phyloP scores from a whole-genome alignment of 2,888 invertebrate genomes.

The Phorcus lineatus region DNA sequence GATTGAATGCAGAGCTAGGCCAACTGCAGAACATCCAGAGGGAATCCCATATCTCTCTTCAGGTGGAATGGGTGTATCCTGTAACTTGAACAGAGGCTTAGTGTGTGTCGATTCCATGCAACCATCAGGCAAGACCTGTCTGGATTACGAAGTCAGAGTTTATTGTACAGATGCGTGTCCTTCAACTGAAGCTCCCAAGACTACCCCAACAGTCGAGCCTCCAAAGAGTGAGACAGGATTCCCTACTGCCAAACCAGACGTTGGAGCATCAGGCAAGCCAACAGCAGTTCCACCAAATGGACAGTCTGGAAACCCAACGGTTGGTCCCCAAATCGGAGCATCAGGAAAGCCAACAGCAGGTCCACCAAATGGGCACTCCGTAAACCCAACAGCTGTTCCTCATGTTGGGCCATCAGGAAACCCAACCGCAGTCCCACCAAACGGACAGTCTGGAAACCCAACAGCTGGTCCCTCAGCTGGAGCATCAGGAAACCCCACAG shows the following conservation, averaged over 20 bases:
- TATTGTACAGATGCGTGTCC: conserved; percentile 55
- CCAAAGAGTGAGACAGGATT: background rate
- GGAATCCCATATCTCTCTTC: conserved; percentile 73
- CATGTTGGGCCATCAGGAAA: background rate
- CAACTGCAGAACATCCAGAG: conserved; percentile 80
- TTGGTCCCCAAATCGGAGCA: background rate
- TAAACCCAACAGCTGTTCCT: background rate
- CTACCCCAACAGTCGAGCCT: conserved; percentile 16
- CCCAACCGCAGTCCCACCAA: conserved; percentile 14
- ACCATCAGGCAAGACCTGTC: conserved; percentile 50
- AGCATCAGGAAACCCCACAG: background rate
- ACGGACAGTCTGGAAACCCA: conserved; percentile 8
- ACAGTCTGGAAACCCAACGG: background rate
- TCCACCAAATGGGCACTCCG: background rate
- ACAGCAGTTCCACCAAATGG: background rate
- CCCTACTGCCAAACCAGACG: background rate
- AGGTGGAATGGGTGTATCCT: conserved; percentile 85
- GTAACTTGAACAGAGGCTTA: conserved; percentile 77
- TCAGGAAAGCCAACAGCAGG: conserved; percentile 24
- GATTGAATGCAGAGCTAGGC: conserved; percentile 86
- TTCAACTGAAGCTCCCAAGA: background rate
- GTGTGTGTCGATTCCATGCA: conserved; percentile 59
- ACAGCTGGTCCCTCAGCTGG: conserved; percentile 22
- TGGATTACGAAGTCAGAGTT: conserved; percentile 72
- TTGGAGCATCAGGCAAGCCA: background rate